These are phyloP conservation scores for Sebastes goodei DNA, from an alignment of 2,797 vertebrate species.

Conservation along the genomic window DNA sequence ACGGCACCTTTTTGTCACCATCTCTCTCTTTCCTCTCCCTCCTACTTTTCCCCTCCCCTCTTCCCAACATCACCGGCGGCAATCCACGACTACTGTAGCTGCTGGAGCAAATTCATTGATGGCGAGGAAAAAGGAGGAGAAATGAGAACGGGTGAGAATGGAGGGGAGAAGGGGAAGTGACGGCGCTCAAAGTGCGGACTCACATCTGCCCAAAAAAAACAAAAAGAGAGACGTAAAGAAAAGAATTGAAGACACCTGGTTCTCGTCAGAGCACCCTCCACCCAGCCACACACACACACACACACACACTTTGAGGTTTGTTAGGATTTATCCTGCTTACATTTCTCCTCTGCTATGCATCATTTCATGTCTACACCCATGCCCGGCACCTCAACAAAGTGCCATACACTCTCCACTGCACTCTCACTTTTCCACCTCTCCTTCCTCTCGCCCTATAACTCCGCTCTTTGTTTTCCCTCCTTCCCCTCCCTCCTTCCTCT, in stretches of 20 bases:
- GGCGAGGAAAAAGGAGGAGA: constrained; percentile 40
- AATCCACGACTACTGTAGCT: constrained; percentile 8
- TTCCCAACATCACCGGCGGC: constrained; percentile 37
- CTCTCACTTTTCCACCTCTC: constrained; percentile 69
- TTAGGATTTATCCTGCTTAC: constrained; percentile 73
- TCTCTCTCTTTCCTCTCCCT: constrained; percentile 37
- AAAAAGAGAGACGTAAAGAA: constrained; percentile 50
- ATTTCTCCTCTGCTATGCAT: constrained; percentile 79
- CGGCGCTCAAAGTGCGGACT: constrained; percentile 14
- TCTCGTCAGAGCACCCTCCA: constrained; percentile 73
- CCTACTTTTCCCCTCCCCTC: constrained; percentile 27
- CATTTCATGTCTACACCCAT: constrained; percentile 76
- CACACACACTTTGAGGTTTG: constrained; percentile 68
- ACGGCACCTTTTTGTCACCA: constrained; percentile 66
- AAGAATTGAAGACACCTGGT: constrained; percentile 78
- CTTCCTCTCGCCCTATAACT: constrained; percentile 26
- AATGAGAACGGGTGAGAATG: constrained; percentile 30
- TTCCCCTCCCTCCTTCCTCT: background rate
- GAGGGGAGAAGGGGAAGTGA: constrained; percentile 12
- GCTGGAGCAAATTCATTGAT: constrained; percentile 53
- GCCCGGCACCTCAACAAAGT: constrained; percentile 67
- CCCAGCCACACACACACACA: constrained; percentile 19
- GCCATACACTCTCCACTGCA: constrained; percentile 55
- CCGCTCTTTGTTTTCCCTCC: constrained; percentile 47
- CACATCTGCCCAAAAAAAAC: constrained; percentile 31